Evolutionary conservation across 2,797 vertebrate genomes (phyloP).

Genomic region (Nasua narica): DNA sequence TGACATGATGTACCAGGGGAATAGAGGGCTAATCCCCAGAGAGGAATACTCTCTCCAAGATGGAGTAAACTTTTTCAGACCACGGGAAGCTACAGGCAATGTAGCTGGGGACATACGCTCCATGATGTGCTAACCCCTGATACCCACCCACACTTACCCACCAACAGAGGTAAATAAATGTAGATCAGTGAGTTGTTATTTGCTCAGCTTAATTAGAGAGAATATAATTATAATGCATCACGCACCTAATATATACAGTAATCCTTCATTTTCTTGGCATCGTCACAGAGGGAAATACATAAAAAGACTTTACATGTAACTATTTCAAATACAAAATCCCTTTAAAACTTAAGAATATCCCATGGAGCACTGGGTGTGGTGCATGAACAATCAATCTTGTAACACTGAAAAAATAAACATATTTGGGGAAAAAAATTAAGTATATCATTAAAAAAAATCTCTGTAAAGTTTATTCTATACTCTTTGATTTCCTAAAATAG

Average conservation of each 20-base stretch:
- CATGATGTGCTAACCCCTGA: not conserved
- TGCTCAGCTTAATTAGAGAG: not conserved
- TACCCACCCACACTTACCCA: not conserved
- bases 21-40: not conserved
- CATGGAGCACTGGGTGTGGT: no score
- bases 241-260: not conserved
- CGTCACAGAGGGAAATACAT: not conserved
- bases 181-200: not conserved
- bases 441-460: not conserved
- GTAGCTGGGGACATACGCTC: not conserved
- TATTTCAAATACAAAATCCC: not conserved
- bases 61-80: not conserved
- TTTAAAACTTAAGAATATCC: not conserved
- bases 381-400: no score
- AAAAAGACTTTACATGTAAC: not conserved
- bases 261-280: not conserved
- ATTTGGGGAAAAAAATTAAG: slow-evolving; percentile 17
- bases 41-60: not conserved
- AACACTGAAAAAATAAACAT: no score
- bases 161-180: not conserved
- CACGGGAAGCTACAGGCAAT: not conserved
- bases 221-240: not conserved
- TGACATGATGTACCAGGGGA: no score
- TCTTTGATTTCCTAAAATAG: not conserved
- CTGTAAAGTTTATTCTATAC: not conserved